Conservation (phyloP, 2,797 vertebrate genomes). For the Clangula hyemalis region DNA sequence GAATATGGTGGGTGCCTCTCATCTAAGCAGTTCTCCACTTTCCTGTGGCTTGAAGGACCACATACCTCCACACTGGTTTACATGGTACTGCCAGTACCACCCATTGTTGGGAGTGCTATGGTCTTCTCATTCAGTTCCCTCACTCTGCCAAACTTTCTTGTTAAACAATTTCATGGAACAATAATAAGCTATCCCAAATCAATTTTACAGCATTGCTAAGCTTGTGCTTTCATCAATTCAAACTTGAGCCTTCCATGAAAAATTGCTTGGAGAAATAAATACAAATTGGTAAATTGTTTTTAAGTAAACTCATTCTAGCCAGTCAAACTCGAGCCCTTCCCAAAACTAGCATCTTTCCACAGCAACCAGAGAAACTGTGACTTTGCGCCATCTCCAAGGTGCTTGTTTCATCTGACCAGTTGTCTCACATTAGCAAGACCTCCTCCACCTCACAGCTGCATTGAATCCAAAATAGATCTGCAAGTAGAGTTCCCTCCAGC, state of each 20-base stretch:
- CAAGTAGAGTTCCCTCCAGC: neutral
- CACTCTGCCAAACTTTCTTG: neutral
- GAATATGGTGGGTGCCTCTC: neutral
- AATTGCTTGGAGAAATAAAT: slow-evolving; percentile 32
- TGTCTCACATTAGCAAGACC: neutral
- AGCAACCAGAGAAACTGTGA: neutral
- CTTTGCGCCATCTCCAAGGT: neutral
- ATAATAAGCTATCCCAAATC: slow-evolving; percentile 49
- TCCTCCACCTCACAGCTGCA: neutral
- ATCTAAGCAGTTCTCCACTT: neutral
- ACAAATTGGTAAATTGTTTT: neutral
- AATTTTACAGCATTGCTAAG: slow-evolving; percentile 55
- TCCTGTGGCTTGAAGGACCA: neutral
- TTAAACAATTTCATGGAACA: slow-evolving; percentile 42
- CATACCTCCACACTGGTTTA: neutral
- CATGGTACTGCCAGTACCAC: neutral
- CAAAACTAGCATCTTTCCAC: neutral
- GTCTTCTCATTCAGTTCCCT: neutral
- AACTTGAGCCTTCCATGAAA: slow-evolving; percentile 18
- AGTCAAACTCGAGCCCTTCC: neutral
- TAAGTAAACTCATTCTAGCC: neutral
- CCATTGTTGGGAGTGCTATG: neutral
- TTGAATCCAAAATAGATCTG: neutral
- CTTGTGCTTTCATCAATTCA: slow-evolving; percentile 6
- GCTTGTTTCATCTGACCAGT: neutral